Conservation (phyloP, 2,797 vertebrate species). For the Myripristis murdjan region DNA sequence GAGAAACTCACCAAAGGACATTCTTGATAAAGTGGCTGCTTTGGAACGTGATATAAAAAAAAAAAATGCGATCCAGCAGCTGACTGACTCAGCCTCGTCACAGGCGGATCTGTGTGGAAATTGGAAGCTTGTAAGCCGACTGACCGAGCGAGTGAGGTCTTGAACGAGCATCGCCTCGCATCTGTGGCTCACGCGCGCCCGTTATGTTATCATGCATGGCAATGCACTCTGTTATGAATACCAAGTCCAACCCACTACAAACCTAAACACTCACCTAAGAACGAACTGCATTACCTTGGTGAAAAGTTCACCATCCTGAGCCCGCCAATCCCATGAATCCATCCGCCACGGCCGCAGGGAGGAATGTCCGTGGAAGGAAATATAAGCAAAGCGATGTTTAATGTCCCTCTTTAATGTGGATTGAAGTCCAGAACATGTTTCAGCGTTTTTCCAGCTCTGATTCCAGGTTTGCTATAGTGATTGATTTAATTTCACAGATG, state of each 20-base stretch:
- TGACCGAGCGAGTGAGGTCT: conserved; percentile 35
- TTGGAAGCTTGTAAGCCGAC: conserved; percentile 63
- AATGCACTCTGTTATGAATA: conserved; percentile 56
- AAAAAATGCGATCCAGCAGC: conserved; percentile 70
- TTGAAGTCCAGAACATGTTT: neutral
- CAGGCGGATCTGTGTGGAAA: conserved; percentile 52
- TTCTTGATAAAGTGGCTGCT: conserved; percentile 66
- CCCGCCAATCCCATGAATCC: conserved; percentile 54
- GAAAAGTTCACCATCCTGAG: conserved; percentile 40
- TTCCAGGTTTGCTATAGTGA: conserved; percentile 2
- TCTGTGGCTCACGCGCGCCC: conserved; percentile 62
- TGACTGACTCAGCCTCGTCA: conserved; percentile 34
- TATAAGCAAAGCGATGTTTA: conserved; percentile 19
- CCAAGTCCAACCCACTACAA: conserved; percentile 56
- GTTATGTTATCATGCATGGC: conserved; percentile 52
- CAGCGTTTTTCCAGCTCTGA: neutral
- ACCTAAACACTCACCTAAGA: conserved; percentile 59
- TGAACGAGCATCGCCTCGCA: conserved; percentile 53
- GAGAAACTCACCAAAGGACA: conserved; percentile 63
- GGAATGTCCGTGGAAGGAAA: conserved; percentile 32
- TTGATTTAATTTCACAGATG: neutral
- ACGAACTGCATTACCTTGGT: conserved; percentile 60
- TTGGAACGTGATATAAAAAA: conserved; percentile 71
- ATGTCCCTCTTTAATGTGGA: conserved; percentile 16
- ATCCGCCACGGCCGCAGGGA: conserved; percentile 48